A percentile compares a stretch with the other conserved stretches of the same genome.
Evolutionary conservation across 2,113 vertebrate species (phyloP).

Genomic region (Plecturocebus donacophilus): DNA sequence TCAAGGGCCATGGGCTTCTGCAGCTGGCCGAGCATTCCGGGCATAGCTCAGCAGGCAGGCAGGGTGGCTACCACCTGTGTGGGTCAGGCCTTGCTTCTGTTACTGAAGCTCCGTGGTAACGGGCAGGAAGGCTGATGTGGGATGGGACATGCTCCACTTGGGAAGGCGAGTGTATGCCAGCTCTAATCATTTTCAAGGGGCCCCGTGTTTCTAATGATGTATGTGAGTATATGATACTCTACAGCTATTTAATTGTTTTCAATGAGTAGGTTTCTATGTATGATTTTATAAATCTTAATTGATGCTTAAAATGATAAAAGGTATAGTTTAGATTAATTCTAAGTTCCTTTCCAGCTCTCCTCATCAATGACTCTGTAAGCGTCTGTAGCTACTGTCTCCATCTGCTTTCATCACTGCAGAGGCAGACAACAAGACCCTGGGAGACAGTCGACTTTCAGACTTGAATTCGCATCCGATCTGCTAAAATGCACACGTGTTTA

Average conservation of each 20-base stretch:
- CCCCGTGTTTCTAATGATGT: not conserved
- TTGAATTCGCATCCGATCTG: not conserved
- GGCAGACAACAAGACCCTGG: not conserved
- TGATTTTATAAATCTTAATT: not conserved
- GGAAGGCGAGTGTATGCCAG: not conserved
- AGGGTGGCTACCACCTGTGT: not conserved
- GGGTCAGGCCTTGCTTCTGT: not conserved
- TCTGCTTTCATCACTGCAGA: not conserved
- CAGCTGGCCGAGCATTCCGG: not conserved
- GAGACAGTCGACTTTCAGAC: not conserved
- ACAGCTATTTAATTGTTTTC: not conserved
- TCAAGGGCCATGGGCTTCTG: not conserved
- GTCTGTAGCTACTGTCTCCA: fast-evolving
- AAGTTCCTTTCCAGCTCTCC: not conserved
- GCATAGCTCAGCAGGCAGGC: not conserved
- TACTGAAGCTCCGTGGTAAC: not conserved
- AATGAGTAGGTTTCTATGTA: not conserved
- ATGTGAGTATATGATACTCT: not conserved
- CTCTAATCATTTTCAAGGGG: not conserved
- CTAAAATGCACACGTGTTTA: not conserved
- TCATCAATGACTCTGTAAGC: fast-evolving
- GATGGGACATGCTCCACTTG: not conserved
- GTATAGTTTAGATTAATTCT: not conserved
- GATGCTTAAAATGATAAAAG: not conserved
- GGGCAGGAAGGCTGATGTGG: not conserved